Base-by-base conservation (phyloP, 1,140 invertebrate species). In the Diploscapter pachys region DNA sequence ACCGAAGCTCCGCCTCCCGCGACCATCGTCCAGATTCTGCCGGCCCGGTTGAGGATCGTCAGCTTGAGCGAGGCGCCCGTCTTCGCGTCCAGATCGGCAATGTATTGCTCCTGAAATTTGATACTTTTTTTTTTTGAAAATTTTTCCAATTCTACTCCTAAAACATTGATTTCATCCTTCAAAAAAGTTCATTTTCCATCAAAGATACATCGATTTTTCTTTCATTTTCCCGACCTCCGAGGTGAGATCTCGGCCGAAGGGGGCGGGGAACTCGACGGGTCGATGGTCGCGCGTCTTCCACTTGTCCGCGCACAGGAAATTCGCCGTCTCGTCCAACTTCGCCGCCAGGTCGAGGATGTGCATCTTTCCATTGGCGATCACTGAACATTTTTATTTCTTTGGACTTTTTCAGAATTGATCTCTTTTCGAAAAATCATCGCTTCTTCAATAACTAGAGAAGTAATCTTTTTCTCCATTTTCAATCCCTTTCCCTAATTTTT, bases 11-110 rank as follows among this genome's bases (percentile, higher is more conserved):
- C 97, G 79, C 97, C 97, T 71, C 97, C 97, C 63, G 97, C 97
- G 62, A 99, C 97, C 96, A 99, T 99, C 0, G 97, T 99, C 97
- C 97, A 99, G 77, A 99, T 96, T 49, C 95, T 90, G 4, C 97
- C 97, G 61, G 90, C 90, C 77, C 93, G 91, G 88, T 97, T 97
- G 6, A 98, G 87, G 79, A 98, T 93, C 0, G 95, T 98, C 72
- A 97, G 84, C 89, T 99, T 99, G 31, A 99, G 89, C 78, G 95
- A 98, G 3, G 97, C 96, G 1, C 97, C 97, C 83, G 94, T 97
- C 88, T 99, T 99, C 0, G 96, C 91, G 87, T 99, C 97, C 79
- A 99, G 86, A 84, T 99, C 97, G 6, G 96, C 95, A 81, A 99
- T 99, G 82, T 98, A 98, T 0, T 95, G 95, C 88, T 99, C 96